Evolutionary conservation across 1,140 invertebrate species (phyloP).

Genomic region (Lucilia cuprina): DNA sequence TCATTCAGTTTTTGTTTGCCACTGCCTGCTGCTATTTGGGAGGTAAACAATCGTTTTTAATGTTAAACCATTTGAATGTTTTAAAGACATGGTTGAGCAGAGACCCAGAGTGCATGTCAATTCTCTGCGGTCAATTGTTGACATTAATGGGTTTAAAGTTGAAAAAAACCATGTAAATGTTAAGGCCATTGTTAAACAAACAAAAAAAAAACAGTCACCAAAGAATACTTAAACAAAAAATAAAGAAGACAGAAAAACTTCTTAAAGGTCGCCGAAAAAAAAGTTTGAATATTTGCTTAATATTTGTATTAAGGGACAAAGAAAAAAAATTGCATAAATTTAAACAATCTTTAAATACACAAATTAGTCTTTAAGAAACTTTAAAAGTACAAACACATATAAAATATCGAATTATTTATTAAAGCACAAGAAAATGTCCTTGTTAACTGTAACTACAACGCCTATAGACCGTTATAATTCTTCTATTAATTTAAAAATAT

Average conservation of each 20-base stretch:
- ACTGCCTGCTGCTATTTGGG: background rate
- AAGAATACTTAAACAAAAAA: background rate
- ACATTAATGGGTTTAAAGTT: background rate
- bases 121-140: slow-evolving; percentile 26
- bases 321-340: background rate
- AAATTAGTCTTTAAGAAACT: background rate
- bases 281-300: background rate
- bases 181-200: background rate
- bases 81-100: background rate
- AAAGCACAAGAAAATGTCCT: background rate
- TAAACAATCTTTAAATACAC: background rate
- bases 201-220: background rate
- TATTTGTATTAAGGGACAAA: background rate
- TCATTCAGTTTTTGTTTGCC: too few species aligned
- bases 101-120: slow-evolving; percentile 21
- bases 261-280: background rate
- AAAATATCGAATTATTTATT: background rate
- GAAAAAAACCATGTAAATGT: background rate
- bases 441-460: background rate
- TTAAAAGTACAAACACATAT: background rate
- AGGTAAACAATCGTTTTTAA: background rate
- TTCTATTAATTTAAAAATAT: background rate
- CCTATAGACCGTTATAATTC: background rate
- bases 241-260: background rate
- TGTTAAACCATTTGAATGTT: slow-evolving; percentile 4